phyloP scores from a whole-genome alignment of 2,797 vertebrate genomes.

The Darevskia nairensis region DNA sequence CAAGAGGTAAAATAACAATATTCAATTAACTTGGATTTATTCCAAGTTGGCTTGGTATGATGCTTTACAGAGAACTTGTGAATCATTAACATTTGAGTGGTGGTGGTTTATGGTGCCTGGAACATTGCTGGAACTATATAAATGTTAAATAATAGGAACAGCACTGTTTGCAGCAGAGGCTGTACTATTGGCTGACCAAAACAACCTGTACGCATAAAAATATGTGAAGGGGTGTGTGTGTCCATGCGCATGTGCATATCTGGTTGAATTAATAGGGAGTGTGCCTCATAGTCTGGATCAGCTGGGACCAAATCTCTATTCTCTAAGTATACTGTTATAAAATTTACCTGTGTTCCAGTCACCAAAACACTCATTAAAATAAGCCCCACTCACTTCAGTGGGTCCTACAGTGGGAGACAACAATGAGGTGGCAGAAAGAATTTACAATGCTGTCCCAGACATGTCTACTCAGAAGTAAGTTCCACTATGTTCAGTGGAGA shows the following conservation, averaged over 20 bases:
- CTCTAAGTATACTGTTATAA: neutral
- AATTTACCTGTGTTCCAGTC: neutral
- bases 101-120: neutral
- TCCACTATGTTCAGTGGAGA: neutral
- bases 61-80: neutral
- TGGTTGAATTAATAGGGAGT: neutral
- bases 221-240: neutral
- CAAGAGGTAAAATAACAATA: conserved; percentile 3
- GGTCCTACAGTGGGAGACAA: neutral
- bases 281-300: neutral
- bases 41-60: neutral
- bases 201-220: neutral
- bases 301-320: neutral
- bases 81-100: neutral
- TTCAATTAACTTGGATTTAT: neutral
- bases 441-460: neutral
- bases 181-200: neutral
- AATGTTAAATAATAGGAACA: neutral
- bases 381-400: neutral
- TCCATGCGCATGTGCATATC: neutral
- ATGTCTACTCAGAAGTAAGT: no score
- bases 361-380: neutral
- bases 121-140: neutral
- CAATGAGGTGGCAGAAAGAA: neutral
- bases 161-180: neutral